Conservation (phyloP, 2,888 invertebrate species). For the Andricus quercusramuli region DNA sequence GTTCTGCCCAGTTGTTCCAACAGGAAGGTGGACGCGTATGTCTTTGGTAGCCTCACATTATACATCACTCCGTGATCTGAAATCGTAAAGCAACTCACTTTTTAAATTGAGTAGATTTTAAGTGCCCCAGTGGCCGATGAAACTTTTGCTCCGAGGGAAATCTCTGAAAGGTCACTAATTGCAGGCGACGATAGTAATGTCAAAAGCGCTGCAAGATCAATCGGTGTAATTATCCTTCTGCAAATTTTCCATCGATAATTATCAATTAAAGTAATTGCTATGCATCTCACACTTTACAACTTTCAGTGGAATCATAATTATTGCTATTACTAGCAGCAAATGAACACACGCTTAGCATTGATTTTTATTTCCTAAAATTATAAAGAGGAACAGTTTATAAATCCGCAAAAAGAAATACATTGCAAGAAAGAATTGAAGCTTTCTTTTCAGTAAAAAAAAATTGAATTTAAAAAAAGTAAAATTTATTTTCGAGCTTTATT, state of each 20-base stretch:
- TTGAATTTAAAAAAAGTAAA: no score
- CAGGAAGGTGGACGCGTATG: slow-evolving; percentile 41
- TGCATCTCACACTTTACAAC: background rate
- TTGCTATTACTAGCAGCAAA: background rate
- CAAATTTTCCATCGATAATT: background rate
- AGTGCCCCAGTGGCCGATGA: background rate
- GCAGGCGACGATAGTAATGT: background rate
- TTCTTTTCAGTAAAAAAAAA: no score
- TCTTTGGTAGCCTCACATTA: background rate
- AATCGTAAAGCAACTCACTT: background rate
- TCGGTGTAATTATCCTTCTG: slow-evolving; percentile 1
- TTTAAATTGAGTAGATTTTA: slow-evolving; percentile 9
- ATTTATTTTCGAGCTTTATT: no score
- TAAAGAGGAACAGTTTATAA: no score
- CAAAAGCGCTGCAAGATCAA: background rate
- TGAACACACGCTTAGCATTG: no score
- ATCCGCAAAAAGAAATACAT: no score
- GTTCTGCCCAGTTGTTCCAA: slow-evolving; percentile 40
- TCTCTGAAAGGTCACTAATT: background rate
- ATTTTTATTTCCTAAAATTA: no score
- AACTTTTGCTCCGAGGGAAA: slow-evolving; percentile 1
- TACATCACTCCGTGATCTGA: background rate
- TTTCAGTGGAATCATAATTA: background rate
- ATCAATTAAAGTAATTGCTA: background rate
- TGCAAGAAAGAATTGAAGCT: no score